Conservation (phyloP, 2,113 vertebrate genomes). For the Brachyistius frenatus region DNA sequence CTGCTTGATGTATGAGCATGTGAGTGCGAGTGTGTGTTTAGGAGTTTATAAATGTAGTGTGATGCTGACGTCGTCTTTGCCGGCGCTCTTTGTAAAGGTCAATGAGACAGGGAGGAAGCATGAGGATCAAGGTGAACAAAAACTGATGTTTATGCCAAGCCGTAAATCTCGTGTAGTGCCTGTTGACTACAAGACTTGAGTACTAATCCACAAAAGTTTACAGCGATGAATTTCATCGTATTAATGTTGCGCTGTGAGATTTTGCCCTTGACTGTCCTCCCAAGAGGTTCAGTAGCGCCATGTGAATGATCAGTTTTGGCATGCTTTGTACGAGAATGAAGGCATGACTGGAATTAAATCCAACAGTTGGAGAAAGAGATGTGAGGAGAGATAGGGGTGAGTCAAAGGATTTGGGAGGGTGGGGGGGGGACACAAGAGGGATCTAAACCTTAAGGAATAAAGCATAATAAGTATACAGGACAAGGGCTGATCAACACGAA, state of each 20-base stretch:
- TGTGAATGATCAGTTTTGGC: constrained; percentile 52
- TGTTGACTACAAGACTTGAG: constrained; percentile 35
- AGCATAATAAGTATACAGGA: constrained; percentile 23
- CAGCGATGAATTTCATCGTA: constrained; percentile 56
- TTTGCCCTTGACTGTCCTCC: constrained; percentile 56
- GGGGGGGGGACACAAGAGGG: not conserved
- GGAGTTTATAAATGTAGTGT: constrained; percentile 18
- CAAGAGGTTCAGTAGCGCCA: constrained; percentile 23
- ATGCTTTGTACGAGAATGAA: constrained; percentile 28
- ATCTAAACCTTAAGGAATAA: too few relatives aligned
- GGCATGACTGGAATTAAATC: constrained; percentile 56
- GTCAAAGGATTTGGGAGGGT: not conserved
- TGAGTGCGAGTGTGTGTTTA: not conserved
- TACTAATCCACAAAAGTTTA: constrained; percentile 55
- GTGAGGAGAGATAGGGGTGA: not conserved
- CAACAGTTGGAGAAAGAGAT: constrained; percentile 25
- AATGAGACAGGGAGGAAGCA: constrained; percentile 31
- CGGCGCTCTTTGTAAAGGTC: constrained; percentile 38
- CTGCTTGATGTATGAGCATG: not conserved
- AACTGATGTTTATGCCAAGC: constrained; percentile 13
- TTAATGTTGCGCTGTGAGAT: constrained; percentile 49
- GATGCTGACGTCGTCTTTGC: constrained; percentile 10
- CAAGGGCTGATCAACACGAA: constrained; percentile 26
- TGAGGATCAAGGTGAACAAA: constrained; percentile 22
- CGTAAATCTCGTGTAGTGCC: constrained; percentile 49